A percentile compares a stretch with the other conserved stretches of the same genome.
Evolutionary conservation across 2,113 vertebrate genomes (phyloP).

Genomic region (Petroica traversi): DNA sequence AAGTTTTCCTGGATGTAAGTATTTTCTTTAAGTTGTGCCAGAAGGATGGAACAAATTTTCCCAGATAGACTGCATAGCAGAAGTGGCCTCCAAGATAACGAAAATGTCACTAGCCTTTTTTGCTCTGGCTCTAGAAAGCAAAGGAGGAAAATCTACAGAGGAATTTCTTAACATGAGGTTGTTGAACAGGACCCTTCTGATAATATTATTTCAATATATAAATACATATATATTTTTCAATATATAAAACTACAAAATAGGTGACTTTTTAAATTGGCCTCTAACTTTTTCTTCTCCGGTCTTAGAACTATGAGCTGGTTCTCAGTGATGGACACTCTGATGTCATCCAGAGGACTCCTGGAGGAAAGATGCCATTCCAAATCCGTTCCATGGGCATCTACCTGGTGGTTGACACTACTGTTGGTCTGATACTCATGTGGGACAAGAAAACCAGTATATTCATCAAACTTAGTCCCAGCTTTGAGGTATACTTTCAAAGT

Average conservation of each 20-base stretch:
- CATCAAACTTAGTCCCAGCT: constrained; percentile 81
- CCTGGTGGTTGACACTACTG: constrained; percentile 79
- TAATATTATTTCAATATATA: background rate
- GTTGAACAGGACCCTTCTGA: background rate
- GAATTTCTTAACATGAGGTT: background rate
- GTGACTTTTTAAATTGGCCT: background rate
- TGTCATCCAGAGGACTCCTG: constrained; percentile 71
- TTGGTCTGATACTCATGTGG: constrained; percentile 87
- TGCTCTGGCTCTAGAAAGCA: background rate
- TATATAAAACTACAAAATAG: background rate
- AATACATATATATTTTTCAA: background rate
- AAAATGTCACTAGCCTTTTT: background rate
- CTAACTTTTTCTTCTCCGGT: background rate
- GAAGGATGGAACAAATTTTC: background rate
- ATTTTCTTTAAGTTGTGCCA: background rate
- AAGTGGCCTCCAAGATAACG: background rate
- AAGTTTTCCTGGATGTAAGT: constrained; percentile 86
- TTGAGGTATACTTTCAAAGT: constrained; percentile 77
- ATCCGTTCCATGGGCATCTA: constrained; percentile 87
- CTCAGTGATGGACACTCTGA: constrained; percentile 80
- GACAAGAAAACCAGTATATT: constrained; percentile 90
- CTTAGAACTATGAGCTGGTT: constrained; percentile 84
- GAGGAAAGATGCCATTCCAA: constrained; percentile 69
- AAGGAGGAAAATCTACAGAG: background rate
- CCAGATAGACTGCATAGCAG: background rate